phyloP scores from a whole-genome alignment of 1,140 invertebrate genomes.

The Achatina immaculata region DNA sequence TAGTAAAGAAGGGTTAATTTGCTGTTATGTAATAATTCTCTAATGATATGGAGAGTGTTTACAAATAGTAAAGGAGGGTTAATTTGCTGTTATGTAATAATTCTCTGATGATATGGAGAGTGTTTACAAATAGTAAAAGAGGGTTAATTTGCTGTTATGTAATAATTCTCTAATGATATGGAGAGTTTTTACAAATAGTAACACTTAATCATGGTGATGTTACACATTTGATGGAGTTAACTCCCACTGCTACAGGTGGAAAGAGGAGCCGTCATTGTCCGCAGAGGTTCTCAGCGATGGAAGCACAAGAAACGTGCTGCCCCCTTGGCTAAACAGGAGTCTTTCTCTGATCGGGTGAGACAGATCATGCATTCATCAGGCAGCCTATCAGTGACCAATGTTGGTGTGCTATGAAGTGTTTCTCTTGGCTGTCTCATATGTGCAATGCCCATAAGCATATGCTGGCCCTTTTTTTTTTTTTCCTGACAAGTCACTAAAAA shows the following conservation, averaged over 20 bases:
- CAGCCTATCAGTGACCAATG: neutral
- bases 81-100: too few relatives aligned
- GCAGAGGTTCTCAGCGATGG: slow-evolving; percentile 43
- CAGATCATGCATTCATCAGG: neutral
- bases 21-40: too few relatives aligned
- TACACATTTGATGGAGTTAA: slow-evolving; percentile 35
- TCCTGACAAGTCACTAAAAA: neutral
- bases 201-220: neutral
- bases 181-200: too few relatives aligned
- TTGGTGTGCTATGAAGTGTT: slow-evolving; percentile 14
- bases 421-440: neutral
- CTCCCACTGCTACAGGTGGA: slow-evolving; percentile 36
- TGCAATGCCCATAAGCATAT: neutral
- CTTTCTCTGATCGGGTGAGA: slow-evolving; percentile 66
- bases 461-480: neutral
- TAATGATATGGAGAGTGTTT: too few relatives aligned
- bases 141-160: too few relatives aligned
- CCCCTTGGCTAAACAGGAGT: slow-evolving; percentile 68
- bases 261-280: slow-evolving; percentile 35
- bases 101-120: too few relatives aligned
- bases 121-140: too few relatives aligned
- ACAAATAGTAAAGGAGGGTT: too few relatives aligned
- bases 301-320: slow-evolving; percentile 47
- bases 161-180: too few relatives aligned
- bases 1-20: too few relatives aligned